These are phyloP conservation scores for Halcyon malimbica DNA, from an alignment of 2,113 vertebrate genomes.

Conservation along the genomic window DNA sequence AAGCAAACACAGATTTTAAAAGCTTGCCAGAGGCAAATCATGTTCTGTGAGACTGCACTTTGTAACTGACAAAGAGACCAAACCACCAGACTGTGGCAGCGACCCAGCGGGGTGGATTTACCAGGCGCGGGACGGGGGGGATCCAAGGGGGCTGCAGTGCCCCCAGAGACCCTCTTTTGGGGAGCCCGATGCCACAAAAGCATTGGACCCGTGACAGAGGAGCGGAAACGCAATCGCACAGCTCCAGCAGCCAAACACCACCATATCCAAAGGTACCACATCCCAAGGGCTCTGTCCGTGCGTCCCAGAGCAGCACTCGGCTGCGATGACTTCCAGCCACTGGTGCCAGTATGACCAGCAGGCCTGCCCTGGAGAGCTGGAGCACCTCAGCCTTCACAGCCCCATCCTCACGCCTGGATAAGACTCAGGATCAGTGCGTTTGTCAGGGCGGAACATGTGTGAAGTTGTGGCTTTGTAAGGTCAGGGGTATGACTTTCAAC, in stretches of 20 bases:
- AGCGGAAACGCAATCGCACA: neutral
- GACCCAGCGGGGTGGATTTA: neutral
- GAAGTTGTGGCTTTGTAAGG: neutral
- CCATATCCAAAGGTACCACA: neutral
- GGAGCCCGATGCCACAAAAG: neutral
- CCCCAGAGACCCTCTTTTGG: fast-evolving
- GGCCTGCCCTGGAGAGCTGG: neutral
- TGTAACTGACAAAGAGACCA: slow-evolving; percentile 52
- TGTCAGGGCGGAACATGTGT: neutral
- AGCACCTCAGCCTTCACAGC: neutral
- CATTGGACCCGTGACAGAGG: fast-evolving
- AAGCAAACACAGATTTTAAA: slow-evolving; percentile 63
- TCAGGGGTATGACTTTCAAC: neutral
- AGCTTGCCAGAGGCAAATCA: slow-evolving; percentile 57
- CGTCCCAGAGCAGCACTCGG: neutral
- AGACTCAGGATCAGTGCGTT: fast-evolving
- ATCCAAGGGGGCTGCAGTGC: neutral
- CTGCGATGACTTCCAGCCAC: neutral
- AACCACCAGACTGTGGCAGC: neutral
- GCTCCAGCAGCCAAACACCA: neutral
- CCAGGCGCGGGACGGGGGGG: neutral
- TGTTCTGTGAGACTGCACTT: slow-evolving; percentile 58
- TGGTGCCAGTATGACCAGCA: neutral
- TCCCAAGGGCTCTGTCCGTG: neutral
- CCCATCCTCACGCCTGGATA: neutral